These are phyloP conservation scores for Phocoena sinus DNA, from an alignment of 2,113 vertebrate species.

Conservation along the genomic window DNA sequence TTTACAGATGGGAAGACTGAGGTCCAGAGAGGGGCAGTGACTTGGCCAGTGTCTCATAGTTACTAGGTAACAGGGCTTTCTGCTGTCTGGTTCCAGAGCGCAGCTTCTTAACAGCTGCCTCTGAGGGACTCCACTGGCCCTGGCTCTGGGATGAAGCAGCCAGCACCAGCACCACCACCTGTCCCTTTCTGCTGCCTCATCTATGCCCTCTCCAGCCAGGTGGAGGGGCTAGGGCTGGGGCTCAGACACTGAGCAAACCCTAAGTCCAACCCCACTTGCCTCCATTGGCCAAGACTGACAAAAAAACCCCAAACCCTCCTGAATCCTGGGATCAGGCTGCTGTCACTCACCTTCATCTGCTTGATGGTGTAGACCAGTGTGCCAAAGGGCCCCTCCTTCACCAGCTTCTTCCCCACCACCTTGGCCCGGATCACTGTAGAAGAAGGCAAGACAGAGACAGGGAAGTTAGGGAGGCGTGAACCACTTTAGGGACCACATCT, in stretches of 20 bases:
- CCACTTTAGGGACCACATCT: not conserved
- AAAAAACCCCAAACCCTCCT: not conserved
- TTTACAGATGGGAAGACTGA: not conserved
- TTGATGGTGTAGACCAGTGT: conserved; percentile 96
- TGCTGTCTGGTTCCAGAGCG: not conserved
- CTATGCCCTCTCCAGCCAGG: not conserved
- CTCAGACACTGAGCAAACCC: not conserved
- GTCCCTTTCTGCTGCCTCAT: not conserved
- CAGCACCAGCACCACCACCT: not conserved
- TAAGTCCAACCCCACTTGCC: not conserved
- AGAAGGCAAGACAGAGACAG: conserved; percentile 58
- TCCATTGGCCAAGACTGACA: not conserved
- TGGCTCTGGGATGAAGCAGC: not conserved
- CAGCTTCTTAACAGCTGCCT: not conserved
- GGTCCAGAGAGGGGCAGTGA: not conserved
- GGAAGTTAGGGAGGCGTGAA: not conserved
- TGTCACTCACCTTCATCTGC: conserved; percentile 93
- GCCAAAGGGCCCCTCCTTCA: conserved; percentile 94
- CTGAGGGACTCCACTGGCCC: not conserved
- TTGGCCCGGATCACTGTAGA: conserved; percentile 95
- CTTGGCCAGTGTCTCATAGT: not conserved
- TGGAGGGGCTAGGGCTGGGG: not conserved
- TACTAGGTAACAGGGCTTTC: not conserved
- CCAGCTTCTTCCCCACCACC: conserved; percentile 95
- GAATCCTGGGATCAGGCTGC: not conserved